These are phyloP conservation scores for Simalia tracyae DNA, from an alignment of 2,797 vertebrate genomes.

Conservation along the genomic window DNA sequence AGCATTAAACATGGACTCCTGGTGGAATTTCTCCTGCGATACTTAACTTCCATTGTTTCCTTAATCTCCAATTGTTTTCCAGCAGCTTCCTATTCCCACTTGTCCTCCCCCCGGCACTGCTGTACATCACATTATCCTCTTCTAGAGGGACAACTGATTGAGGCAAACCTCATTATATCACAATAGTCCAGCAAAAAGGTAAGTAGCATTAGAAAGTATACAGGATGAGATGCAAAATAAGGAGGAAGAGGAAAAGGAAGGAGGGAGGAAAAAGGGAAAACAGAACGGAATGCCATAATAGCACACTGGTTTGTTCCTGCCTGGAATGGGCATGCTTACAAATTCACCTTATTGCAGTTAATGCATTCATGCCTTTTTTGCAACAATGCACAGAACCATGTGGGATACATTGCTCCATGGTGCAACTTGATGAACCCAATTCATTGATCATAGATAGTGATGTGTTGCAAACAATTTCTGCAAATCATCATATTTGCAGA, in stretches of 20 bases:
- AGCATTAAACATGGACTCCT: constrained; percentile 19
- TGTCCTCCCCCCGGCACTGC: constrained; percentile 53
- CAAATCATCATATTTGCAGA: background rate
- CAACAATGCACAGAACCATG: fast-evolving
- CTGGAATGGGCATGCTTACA: constrained; percentile 6
- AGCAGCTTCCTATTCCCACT: constrained; percentile 46
- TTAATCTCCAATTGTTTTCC: constrained; percentile 21
- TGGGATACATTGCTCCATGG: fast-evolving
- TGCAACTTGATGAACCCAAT: background rate
- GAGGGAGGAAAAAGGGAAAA: constrained; percentile 16
- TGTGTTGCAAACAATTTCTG: fast-evolving
- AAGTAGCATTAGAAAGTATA: constrained; percentile 64
- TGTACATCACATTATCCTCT: constrained; percentile 45
- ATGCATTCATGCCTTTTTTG: fast-evolving
- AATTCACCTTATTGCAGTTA: background rate
- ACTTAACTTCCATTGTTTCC: constrained; percentile 51
- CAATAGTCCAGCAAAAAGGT: constrained; percentile 70
- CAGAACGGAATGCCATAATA: constrained; percentile 55
- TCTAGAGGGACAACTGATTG: constrained; percentile 56
- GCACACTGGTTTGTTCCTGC: constrained; percentile 7
- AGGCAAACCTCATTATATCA: constrained; percentile 70
- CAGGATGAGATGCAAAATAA: constrained; percentile 15
- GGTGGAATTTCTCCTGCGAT: constrained; percentile 47
- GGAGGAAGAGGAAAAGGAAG: background rate
- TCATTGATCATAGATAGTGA: background rate